These are phyloP conservation scores for Eutolmus rufibarbis DNA, from an alignment of 2,888 invertebrate species.

Conservation along the genomic window DNA sequence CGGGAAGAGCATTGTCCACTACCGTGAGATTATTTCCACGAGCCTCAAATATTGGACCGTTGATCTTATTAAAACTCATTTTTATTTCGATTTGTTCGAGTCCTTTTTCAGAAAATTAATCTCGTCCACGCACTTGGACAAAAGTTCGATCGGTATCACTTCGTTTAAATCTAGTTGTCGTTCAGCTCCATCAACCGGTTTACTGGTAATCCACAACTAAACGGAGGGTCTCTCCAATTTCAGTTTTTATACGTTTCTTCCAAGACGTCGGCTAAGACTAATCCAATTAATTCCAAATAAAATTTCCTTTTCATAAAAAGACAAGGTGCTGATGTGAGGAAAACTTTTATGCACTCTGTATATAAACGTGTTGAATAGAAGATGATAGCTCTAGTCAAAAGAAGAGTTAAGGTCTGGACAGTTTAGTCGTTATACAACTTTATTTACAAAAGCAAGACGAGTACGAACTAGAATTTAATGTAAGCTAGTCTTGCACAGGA, in stretches of 20 bases:
- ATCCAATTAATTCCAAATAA: background rate
- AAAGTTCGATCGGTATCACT: background rate
- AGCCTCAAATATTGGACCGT: background rate
- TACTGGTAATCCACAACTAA: slow-evolving; percentile 10
- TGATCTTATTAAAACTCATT: background rate
- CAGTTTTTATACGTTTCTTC: background rate
- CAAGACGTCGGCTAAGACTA: background rate
- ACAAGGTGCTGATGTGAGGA: background rate
- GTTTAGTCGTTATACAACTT: background rate
- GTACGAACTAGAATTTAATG: background rate
- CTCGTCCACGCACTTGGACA: background rate
- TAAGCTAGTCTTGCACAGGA: background rate
- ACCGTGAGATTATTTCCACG: slow-evolving; percentile 67
- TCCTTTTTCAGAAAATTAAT: background rate
- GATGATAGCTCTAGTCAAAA: background rate
- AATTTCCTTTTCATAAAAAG: slow-evolving; percentile 7
- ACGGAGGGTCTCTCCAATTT: background rate
- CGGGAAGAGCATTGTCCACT: slow-evolving; percentile 73
- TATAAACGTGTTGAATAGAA: background rate
- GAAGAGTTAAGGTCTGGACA: background rate
- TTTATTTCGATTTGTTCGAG: background rate
- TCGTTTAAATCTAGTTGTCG: background rate
- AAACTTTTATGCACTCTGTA: background rate
- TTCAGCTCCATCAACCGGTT: background rate
- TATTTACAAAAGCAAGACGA: background rate